These are phyloP conservation scores for Deroplatys truncata DNA, from an alignment of 2,888 invertebrate genomes.

Conservation along the genomic window DNA sequence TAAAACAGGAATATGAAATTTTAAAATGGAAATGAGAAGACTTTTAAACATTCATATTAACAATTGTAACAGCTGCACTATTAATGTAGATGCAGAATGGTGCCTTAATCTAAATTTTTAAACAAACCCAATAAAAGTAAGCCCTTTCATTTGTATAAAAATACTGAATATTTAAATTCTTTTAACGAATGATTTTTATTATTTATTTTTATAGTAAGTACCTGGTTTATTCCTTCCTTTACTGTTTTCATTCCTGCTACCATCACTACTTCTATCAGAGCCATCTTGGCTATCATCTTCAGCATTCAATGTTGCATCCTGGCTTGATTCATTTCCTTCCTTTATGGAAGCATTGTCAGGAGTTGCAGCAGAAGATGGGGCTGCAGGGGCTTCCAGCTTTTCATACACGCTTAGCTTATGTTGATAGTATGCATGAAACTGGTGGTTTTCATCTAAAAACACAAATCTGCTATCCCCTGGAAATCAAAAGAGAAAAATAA, in stretches of 20 bases:
- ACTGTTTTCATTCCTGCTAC: not conserved
- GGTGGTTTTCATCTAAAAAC: conserved; percentile 74
- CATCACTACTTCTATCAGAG: conserved; percentile 7
- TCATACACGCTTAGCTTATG: conserved; percentile 35
- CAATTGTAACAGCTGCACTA: too few species aligned
- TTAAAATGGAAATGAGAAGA: too few species aligned
- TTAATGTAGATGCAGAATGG: too few species aligned
- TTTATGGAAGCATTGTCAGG: not conserved
- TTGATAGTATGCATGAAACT: conserved; percentile 78
- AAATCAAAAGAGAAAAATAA: conserved; percentile 20
- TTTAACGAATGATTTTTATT: not conserved
- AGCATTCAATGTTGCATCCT: not conserved
- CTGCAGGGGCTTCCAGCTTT: conserved; percentile 19
- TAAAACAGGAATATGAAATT: too few species aligned
- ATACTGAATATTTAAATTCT: too few species aligned
- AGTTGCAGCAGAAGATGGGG: not conserved
- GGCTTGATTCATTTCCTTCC: conserved; percentile 21
- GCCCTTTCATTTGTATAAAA: too few species aligned
- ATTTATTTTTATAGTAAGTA: not conserved
- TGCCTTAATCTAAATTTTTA: too few species aligned
- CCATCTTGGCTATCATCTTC: conserved; percentile 15
- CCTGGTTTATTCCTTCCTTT: conserved; percentile 7
- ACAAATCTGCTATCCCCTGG: conserved; percentile 75
- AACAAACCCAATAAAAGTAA: too few species aligned
- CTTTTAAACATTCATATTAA: too few species aligned